Evolutionary conservation across 2,888 invertebrate genomes (phyloP).

Genomic region (Brenthis daphne): DNA sequence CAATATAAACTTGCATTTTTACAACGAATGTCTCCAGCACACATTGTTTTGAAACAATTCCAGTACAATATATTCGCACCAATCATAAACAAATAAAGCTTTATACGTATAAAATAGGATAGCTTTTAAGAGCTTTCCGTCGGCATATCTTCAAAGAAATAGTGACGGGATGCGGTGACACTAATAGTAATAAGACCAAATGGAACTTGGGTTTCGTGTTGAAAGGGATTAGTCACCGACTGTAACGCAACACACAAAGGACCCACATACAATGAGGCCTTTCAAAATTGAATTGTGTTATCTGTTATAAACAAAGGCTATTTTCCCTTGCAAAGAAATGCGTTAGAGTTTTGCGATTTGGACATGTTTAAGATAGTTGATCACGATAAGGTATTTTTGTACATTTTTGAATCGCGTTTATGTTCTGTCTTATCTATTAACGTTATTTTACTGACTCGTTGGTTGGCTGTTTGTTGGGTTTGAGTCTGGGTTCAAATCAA

Average conservation of each 20-base stretch:
- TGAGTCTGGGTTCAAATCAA: too few species aligned
- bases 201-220: conserved; percentile 51
- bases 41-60: neutral
- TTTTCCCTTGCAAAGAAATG: conserved; percentile 30
- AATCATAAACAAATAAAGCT: conserved; percentile 2
- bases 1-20: neutral
- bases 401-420: conserved; percentile 32
- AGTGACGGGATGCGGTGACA: conserved; percentile 58
- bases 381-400: conserved; percentile 38
- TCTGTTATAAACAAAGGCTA: conserved; percentile 25
- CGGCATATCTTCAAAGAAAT: conserved; percentile 50
- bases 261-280: conserved; percentile 22
- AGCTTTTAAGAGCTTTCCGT: conserved; percentile 41
- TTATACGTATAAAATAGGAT: conserved; percentile 9
- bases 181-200: conserved; percentile 61
- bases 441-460: neutral
- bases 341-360: conserved; percentile 29
- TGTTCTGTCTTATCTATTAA: conserved; percentile 12
- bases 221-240: conserved; percentile 45
- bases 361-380: conserved; percentile 41
- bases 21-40: neutral
- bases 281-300: conserved; percentile 28
- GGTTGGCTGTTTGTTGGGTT: too few species aligned
- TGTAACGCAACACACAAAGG: conserved; percentile 34
- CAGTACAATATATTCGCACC: neutral